A percentile compares a stretch with the other conserved stretches of the same genome.
These are phyloP conservation scores for Chamaea fasciata DNA, from an alignment of 2,113 vertebrate species.

Conservation along the genomic window DNA sequence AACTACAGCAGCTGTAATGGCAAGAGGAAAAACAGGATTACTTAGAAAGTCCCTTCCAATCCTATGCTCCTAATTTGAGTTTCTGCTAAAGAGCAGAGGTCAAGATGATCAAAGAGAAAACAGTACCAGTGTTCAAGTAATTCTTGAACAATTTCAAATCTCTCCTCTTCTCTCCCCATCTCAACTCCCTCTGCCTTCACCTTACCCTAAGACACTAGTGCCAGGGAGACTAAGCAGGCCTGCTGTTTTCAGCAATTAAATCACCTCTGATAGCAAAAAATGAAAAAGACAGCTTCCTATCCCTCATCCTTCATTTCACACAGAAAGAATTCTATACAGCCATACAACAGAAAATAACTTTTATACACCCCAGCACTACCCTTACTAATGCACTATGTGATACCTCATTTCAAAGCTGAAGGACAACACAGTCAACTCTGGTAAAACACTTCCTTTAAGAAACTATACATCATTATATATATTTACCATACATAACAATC, in stretches of 20 bases:
- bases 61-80: background rate
- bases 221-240: background rate
- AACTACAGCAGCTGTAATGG: background rate
- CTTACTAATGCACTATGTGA: background rate
- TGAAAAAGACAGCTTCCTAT: background rate
- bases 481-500: background rate
- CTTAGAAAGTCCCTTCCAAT: background rate
- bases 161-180: background rate
- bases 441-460: background rate
- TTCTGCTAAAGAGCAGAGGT: background rate
- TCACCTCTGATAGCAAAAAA: background rate
- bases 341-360: background rate
- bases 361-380: background rate
- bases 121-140: background rate
- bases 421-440: background rate
- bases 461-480: background rate
- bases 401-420: background rate
- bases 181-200: background rate
- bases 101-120: background rate
- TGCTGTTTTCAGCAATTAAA: background rate
- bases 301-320: background rate
- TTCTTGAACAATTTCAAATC: background rate
- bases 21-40: background rate
- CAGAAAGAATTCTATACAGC: background rate
- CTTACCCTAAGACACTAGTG: background rate